These are phyloP conservation scores for Pygocentrus nattereri DNA, from an alignment of 2,797 vertebrate genomes.

Conservation along the genomic window DNA sequence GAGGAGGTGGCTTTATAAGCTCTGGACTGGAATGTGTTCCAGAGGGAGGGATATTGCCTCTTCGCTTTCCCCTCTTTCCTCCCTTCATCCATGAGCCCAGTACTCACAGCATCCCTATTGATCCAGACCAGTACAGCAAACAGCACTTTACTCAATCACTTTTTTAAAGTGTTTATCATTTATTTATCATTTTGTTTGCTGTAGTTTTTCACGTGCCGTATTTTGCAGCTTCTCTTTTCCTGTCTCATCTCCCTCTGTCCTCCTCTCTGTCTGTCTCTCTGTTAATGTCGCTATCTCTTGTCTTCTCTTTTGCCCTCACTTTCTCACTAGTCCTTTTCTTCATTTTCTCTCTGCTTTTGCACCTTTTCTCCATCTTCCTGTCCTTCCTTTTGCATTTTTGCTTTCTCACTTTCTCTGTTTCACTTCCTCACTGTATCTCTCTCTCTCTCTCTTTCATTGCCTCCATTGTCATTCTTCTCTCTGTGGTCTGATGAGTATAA, in stretches of 20 bases:
- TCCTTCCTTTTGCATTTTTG: neutral
- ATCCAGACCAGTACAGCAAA: conserved; percentile 36
- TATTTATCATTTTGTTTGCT: neutral
- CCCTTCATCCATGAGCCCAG: neutral
- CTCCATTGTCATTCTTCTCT: conserved; percentile 1
- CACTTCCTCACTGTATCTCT: neutral
- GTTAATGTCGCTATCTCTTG: neutral
- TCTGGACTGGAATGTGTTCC: conserved; percentile 33
- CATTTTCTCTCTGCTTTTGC: neutral
- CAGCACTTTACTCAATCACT: conserved; percentile 1
- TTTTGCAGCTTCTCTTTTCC: neutral
- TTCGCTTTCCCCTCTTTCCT: neutral
- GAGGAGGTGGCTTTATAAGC: conserved; percentile 44
- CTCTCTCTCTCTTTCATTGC: neutral
- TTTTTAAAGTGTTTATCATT: neutral
- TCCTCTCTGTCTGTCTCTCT: neutral
- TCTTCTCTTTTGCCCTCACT: neutral
- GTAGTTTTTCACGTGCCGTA: too few relatives aligned
- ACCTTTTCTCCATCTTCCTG: neutral
- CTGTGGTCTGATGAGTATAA: conserved; percentile 17
- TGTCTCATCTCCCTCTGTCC: neutral
- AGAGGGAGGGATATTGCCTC: conserved; percentile 21
- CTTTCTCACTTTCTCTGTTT: neutral
- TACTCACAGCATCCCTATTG: conserved; percentile 24
- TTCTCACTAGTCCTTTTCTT: neutral